Conservation (phyloP, 2,888 invertebrate species). For the Campoplex nolae region DNA sequence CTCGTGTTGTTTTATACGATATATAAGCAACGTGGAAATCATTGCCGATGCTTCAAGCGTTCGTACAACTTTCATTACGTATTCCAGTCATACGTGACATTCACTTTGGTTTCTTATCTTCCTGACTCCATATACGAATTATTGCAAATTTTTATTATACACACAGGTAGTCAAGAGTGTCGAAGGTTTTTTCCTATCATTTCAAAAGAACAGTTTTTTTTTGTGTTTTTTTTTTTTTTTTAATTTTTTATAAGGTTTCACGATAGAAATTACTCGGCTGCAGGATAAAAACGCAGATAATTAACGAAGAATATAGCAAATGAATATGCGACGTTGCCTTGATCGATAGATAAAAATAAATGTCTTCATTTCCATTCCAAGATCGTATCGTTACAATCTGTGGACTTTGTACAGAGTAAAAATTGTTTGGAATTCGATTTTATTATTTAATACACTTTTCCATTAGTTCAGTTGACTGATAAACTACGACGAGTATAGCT, state of each 20-base stretch:
- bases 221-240: too few species aligned
- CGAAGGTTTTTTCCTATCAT: background rate
- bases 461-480: background rate
- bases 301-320: background rate
- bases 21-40: slow-evolving; percentile 57
- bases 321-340: background rate
- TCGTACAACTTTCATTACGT: slow-evolving; percentile 28
- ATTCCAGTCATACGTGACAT: slow-evolving; percentile 63
- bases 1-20: slow-evolving; percentile 5
- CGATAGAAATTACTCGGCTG: background rate
- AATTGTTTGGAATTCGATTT: background rate
- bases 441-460: background rate
- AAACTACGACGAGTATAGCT: background rate
- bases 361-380: slow-evolving; percentile 2
- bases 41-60: slow-evolving; percentile 59
- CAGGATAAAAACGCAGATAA: background rate
- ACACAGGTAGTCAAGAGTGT: background rate
- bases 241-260: background rate
- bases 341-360: background rate
- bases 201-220: background rate
- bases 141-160: background rate
- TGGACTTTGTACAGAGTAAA: background rate
- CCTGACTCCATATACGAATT: slow-evolving; percentile 2
- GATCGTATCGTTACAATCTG: background rate
- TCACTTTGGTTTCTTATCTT: slow-evolving; percentile 55